Base-by-base conservation (phyloP, 2,888 invertebrate species). In the Tinea semifulvella region DNA sequence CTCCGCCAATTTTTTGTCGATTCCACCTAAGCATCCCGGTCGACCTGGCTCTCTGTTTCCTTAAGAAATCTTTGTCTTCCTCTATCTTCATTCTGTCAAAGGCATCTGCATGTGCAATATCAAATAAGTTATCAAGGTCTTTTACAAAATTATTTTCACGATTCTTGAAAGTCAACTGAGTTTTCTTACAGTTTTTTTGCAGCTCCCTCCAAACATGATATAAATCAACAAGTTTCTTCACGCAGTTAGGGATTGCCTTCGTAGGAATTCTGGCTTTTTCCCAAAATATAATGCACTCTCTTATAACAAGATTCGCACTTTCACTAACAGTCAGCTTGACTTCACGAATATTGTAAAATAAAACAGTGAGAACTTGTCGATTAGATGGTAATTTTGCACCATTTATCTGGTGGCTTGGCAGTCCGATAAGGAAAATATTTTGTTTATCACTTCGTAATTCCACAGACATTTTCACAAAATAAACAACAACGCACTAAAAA, bases 331-430 rank as follows among this genome's bases (percentile, higher is more conserved):
- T 52, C 22, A 52, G 42, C 18, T 52, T 49, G 2, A 53, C 51
- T 49, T 55, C 49, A 6, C 50, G 52, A 47, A 53, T 52, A 38
- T 53, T 53, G 77, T 85, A 48, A 86, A 85, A 61, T 76, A 88
- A 70, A 68, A 84, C 46, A 88, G 87, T 60, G 88, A 89, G 39
- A 89, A 89, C 31, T 91, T n/a, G n/a, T n/a, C n/a, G n/a, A n/a
- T n/a, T n/a, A n/a, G n/a, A n/a, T n/a, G n/a, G n/a, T n/a, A n/a
- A 44, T 46, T 48, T 48, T 46, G 40, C 43, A 48, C 44, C 42
- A 38, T 26, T 46, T 42, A 48, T 42, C 44, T 44, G 38, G 44
- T 44, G 19, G 43, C 39, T 43, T 10, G 43, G 45, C 39, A 28
- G 13, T 43, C 43, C 25, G n/a, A 42, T 27, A 20, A 45, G 39